A percentile compares a stretch with the other conserved stretches of the same genome.
phyloP scores from a whole-genome alignment of 2,797 vertebrate species.

The Erethizon dorsatum region DNA sequence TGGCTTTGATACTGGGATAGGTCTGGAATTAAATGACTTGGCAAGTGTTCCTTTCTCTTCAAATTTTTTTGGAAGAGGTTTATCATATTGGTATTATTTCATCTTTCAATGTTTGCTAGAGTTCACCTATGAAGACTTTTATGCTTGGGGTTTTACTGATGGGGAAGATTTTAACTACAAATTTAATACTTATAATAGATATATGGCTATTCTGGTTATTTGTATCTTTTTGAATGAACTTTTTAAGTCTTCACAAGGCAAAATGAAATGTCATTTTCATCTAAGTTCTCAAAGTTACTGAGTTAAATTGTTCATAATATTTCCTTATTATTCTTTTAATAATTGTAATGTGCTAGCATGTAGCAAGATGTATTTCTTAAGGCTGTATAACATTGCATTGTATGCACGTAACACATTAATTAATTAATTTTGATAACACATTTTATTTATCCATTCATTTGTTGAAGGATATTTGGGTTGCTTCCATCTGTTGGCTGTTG shows the following conservation, averaged over 20 bases:
- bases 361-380: neutral
- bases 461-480: neutral
- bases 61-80: neutral
- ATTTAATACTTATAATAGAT: neutral
- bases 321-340: slow-evolving; percentile 11
- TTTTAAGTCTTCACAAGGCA: neutral
- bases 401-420: neutral
- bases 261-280: slow-evolving; percentile 48
- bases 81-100: neutral
- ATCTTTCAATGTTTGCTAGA: neutral
- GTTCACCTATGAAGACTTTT: neutral
- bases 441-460: neutral
- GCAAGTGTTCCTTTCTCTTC: neutral
- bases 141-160: neutral
- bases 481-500: neutral
- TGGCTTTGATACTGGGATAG: neutral
- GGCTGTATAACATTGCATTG: neutral
- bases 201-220: neutral
- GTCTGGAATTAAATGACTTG: neutral
- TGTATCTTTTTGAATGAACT: neutral
- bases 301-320: slow-evolving; percentile 11
- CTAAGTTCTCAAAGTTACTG: slow-evolving; percentile 3
- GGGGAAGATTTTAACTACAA: slow-evolving; percentile 8
- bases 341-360: neutral
- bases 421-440: neutral